Evolutionary conservation across 2,888 invertebrate genomes (phyloP), one percentile per base, ranked within the genome.

Genomic region (Eupithecia vulgata): DNA sequence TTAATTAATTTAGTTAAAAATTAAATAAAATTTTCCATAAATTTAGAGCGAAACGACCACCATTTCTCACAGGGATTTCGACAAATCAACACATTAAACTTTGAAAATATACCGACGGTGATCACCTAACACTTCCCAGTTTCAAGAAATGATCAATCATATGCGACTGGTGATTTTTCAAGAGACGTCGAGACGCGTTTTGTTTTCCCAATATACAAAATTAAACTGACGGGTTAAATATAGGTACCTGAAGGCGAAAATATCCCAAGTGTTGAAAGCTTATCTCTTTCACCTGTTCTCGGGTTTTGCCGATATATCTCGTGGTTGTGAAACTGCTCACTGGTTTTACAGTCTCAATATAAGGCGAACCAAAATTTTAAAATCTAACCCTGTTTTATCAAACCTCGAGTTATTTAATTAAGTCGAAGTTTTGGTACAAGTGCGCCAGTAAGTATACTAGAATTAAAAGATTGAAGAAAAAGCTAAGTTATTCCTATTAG

Each of bases 131-230:
- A 82, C 81, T 83, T 83, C 81, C 82, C 84, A 84, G 83, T 94
- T 93, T 92, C 91, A 81, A 89, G 92, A 92, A 93, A 93, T 91
- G 89, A 94, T 94, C 93, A 92, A 93, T 94, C 94, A 94, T 92
- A 93, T 85, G 87, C 83, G 89, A 82, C 87, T 87, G 90, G 91
- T 90, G 90, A 94, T 94, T 93, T 93, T 93, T 94, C 94, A 93
- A 84, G 86, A 83, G 85, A 83, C 87, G 85, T 84, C 81, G 80
- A 86, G 81, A 73, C 78, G 81, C 82, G 85, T 91, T 92, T 92
- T 91, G 91, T 94, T 93, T 92, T 91, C 87, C 88, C 89, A 89
- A 91, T 90, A 90, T 86, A 88, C 86, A 86, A 88, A 90, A 89
- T 88, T 85, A 88, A 87, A 81, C 87, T 83, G 84, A 82, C 82